Base-by-base conservation (phyloP, 2,888 invertebrate species). In the Luffia ferchaultella region DNA sequence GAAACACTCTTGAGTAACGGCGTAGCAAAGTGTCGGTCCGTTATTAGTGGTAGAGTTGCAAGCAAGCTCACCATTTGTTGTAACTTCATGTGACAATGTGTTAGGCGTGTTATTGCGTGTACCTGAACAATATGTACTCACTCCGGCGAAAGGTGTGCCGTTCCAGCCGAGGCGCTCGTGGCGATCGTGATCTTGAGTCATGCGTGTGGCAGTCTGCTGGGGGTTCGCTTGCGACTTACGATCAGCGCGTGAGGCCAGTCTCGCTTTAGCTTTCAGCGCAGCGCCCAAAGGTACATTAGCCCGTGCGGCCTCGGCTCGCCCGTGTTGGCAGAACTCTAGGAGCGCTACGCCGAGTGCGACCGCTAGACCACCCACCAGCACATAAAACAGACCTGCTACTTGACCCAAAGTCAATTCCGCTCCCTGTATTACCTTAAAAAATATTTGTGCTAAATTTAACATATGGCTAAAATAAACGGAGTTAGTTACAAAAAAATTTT, bases 321-420 rank as follows among this genome's bases (percentile, higher is more conserved):
- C 94, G 74, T 96, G 96, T 76, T 96, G 97, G 73, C 97, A 94
- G 76, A 98, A 98, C 82, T 99, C 98, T 50, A 96, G 80, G 50
- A 98, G 87, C 3, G 98, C 97, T 43, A 97, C 95, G 5, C 93
- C 88, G 64, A 98, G 89, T 30, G 98, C 96, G 41, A 97, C 83
- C 20, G 93, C 89, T 53, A 99, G 87, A 42, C 98, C 98, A 20
- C 93, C 96, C 64, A 98, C 95, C 54, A 99, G 87, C 67, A 99
- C 98, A 86, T 98, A 99, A 85, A 99, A 99, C 67, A 98, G 95
- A 42, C 99, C 98, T n/a, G 98, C 97, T 44, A 99, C 97, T 85
- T 98, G 98, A 70, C 95, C 95, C 55, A 99, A 83, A 30, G 97
- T 96, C 68, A 99, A 86, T 67, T 97, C 96, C 62, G 94, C 93